Evolutionary conservation across 2,797 vertebrate genomes (phyloP).

Genomic region (Dermochelys coriacea): DNA sequence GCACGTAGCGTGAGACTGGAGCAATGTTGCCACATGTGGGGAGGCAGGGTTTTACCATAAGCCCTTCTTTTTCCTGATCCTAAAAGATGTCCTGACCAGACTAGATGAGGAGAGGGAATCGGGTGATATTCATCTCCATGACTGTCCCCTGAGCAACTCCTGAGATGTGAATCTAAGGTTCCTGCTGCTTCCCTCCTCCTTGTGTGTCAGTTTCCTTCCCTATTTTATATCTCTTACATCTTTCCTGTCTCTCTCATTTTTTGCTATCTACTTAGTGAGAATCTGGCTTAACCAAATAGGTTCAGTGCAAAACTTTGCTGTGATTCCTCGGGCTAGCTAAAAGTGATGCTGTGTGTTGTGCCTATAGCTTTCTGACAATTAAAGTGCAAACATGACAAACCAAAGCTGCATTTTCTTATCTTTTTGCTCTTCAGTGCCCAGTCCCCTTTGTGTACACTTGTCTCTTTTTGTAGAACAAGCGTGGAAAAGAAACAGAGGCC

Average conservation of each 20-base stretch:
- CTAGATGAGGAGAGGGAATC: not conserved
- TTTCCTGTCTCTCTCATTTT: constrained; percentile 12
- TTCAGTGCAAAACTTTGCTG: not conserved
- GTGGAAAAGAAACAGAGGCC: not conserved
- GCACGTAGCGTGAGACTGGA: not conserved
- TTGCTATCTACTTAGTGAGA: not conserved
- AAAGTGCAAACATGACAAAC: not conserved
- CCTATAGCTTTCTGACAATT: not conserved
- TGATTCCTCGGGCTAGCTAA: not conserved
- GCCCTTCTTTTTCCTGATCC: not conserved
- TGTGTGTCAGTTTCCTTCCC: not conserved
- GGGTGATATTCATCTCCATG: constrained; percentile 32
- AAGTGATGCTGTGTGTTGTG: not conserved
- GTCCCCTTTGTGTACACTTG: not conserved
- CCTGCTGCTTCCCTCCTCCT: constrained; percentile 8
- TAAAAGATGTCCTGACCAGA: not conserved
- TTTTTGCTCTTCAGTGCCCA: not conserved
- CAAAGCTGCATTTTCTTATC: not conserved
- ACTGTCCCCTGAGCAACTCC: constrained; percentile 27
- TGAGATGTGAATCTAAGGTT: constrained; percentile 5
- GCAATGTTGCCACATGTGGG: not conserved
- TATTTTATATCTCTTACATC: not conserved
- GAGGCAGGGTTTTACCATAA: not conserved
- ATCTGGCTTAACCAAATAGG: not conserved
- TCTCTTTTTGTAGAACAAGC: not conserved